phyloP scores from a whole-genome alignment of 1,140 invertebrate species.

The Pachypeltis micranthus region DNA sequence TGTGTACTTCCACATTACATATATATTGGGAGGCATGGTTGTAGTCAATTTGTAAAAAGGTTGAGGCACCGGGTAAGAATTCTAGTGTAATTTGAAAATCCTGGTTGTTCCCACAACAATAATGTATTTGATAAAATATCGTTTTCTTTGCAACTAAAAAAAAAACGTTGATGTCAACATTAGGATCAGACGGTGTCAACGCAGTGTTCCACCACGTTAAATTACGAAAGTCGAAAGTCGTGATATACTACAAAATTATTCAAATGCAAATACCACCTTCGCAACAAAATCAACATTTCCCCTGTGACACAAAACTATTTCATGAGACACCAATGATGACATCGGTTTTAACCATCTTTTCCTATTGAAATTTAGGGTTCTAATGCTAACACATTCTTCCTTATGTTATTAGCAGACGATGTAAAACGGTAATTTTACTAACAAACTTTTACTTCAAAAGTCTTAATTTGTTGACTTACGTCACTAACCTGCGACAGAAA shows the following conservation, averaged over 20 bases:
- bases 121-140: not conserved
- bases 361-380: not conserved
- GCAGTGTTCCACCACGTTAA: not conserved
- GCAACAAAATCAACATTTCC: not conserved
- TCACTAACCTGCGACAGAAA: not conserved
- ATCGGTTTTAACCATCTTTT: not conserved
- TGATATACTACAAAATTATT: not conserved
- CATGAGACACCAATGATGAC: not conserved
- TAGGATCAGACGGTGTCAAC: not conserved
- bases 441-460: not conserved
- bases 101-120: not conserved
- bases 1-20: not conserved
- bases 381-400: not conserved
- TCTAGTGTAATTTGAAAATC: not conserved
- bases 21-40: not conserved
- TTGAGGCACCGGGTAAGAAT: not conserved
- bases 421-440: not conserved
- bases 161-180: not conserved
- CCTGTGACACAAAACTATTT: not conserved
- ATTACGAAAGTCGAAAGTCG: not conserved
- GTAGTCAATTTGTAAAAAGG: too few species aligned
- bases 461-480: not conserved
- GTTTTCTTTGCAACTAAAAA: not conserved
- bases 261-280: not conserved
- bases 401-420: not conserved